phyloP scores from a whole-genome alignment of 2,113 vertebrate species.

The Probosciger aterrimus region DNA sequence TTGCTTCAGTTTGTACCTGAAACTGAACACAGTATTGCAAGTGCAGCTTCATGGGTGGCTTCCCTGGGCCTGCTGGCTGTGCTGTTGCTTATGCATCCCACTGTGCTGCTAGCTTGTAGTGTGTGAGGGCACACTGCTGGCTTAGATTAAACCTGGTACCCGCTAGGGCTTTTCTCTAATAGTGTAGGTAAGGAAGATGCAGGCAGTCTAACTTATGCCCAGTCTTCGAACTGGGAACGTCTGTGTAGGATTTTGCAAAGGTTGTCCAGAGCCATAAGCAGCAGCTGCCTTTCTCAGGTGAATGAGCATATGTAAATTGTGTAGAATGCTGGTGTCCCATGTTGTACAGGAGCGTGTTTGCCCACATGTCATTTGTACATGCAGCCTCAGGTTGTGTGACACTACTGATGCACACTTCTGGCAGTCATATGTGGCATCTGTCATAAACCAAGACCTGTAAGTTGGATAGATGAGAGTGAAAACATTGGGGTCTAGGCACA shows the following conservation, averaged over 20 bases:
- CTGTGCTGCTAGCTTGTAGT: not conserved
- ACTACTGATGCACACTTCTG: not conserved
- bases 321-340: not conserved
- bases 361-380: not conserved
- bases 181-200: not conserved
- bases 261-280: not conserved
- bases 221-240: not conserved
- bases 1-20: not conserved
- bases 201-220: not conserved
- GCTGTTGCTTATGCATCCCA: not conserved
- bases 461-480: not conserved
- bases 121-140: not conserved
- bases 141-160: not conserved
- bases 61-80: rapidly evolving
- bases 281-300: not conserved
- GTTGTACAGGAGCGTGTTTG: not conserved
- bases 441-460: not conserved
- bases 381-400: not conserved
- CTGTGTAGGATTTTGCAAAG: not conserved
- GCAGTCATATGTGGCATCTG: not conserved
- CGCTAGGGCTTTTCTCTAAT: not conserved
- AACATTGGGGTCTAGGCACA: not conserved
- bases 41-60: not conserved
- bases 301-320: not conserved
- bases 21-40: not conserved